Evolutionary conservation across 2,797 vertebrate species (phyloP).

Genomic region (Rhinoraja longicauda): DNA sequence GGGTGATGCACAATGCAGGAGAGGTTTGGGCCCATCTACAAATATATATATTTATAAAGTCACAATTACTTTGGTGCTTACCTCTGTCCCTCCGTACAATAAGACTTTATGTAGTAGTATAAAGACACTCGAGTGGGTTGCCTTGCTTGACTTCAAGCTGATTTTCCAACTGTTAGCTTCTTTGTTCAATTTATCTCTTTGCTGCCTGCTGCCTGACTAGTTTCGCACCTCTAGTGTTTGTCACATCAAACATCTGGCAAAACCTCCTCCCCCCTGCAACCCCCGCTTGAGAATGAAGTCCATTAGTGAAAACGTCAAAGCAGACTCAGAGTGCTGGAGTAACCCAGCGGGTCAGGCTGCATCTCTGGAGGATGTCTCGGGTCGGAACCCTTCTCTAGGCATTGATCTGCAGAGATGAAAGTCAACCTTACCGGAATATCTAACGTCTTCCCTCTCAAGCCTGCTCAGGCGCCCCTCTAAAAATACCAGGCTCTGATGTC

Average conservation of each 20-base stretch:
- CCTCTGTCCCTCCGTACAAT: neutral
- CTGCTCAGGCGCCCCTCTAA: neutral
- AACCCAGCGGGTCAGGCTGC: too few relatives aligned
- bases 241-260: neutral
- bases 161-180: conserved; percentile 23
- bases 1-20: too few relatives aligned
- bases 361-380: too few relatives aligned
- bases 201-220: neutral
- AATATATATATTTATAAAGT: too few relatives aligned
- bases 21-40: too few relatives aligned
- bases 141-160: conserved; percentile 27
- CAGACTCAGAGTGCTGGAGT: too few relatives aligned
- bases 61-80: neutral
- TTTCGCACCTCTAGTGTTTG: neutral
- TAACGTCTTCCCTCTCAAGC: neutral
- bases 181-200: neutral
- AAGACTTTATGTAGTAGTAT: neutral
- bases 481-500: neutral
- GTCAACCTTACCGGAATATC: neutral
- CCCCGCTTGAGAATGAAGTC: neutral
- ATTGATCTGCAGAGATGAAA: neutral
- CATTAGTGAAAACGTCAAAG: neutral
- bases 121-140: conserved; percentile 15
- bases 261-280: neutral
- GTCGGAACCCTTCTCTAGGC: neutral